Evolutionary conservation across 2,113 vertebrate species (phyloP), one percentile per base, ranked within the genome.

Genomic region (Microcebus ravelobensis): DNA sequence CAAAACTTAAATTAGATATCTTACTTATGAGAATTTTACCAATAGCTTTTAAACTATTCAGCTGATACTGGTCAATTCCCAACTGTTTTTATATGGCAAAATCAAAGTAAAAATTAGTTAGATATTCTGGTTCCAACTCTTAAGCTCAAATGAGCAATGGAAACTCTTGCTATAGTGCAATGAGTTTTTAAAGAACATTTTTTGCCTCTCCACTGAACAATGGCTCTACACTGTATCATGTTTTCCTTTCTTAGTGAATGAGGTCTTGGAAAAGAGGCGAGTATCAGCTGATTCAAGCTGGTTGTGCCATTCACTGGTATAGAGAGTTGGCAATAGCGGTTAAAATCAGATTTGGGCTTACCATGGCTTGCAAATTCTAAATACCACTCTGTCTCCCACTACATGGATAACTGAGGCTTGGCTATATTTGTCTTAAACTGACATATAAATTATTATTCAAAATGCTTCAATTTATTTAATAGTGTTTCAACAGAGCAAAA

Each of bases 351-450:
- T 59, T 42, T 34, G 14, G n/a, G 21, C 4, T 61, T 42, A 55
- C 1, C 20, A 59, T 45, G 12, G 36, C 55, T 50, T 70, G 45
- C 50, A 52, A 85, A 68, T 48, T 68, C 12, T 86, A 79, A 48
- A 57, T 9, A 6, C 5, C 57, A 59, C 17, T 10, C 8, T 61
- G 25, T 45, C 50, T 65, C 74, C 87, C 57, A 34, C 61, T 94
- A 48, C 2, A 45, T 87, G 84, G 61, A 87, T 96, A 97, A 42
- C 73, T 93, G 96, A 97, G 95, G 97, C 45, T 71, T 97, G 97
- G 83, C 89, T 96, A 21, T 36, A 45, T 55, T 87, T 92, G 29
- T 89, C 48, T 87, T 86, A 93, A 90, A 96, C 13, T 67, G 11
- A 94, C 96, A 86, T 63, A 74, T n/a, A 34, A 74, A 76, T 63